These are phyloP conservation scores for Phoebastria nigripes DNA, from an alignment of 2,797 vertebrate species.

Conservation along the genomic window DNA sequence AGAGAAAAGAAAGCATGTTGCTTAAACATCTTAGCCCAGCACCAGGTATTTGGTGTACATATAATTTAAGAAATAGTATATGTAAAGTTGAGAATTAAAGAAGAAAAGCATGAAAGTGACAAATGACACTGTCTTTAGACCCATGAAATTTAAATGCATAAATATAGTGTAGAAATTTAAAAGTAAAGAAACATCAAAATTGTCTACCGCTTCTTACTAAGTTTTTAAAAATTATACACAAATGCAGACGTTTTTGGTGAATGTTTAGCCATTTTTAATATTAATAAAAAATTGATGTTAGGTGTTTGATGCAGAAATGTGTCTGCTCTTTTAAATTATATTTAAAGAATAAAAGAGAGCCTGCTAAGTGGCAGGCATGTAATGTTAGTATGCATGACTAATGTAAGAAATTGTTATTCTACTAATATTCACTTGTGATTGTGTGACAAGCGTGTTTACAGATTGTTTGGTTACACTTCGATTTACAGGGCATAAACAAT, in stretches of 20 bases:
- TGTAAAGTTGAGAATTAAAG: slow-evolving; percentile 81
- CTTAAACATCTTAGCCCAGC: slow-evolving; percentile 90
- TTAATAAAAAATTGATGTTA: slow-evolving; percentile 92
- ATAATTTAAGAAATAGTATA: slow-evolving; percentile 83
- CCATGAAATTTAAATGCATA: slow-evolving; percentile 77
- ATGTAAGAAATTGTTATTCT: slow-evolving; percentile 84
- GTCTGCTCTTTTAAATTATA: slow-evolving; percentile 87
- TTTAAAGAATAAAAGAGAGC: slow-evolving; percentile 88
- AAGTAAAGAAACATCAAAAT: slow-evolving; percentile 79
- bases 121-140: slow-evolving; percentile 81
- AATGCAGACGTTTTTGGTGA: slow-evolving; percentile 91
- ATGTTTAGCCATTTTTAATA: slow-evolving; percentile 95
- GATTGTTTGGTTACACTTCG: slow-evolving; percentile 85
- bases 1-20: slow-evolving; percentile 94
- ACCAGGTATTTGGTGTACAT: slow-evolving; percentile 86
- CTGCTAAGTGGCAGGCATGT: slow-evolving; percentile 89
- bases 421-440: slow-evolving; percentile 94
- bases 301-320: slow-evolving; percentile 84
- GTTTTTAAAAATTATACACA: slow-evolving; percentile 92
- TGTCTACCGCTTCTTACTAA: slow-evolving; percentile 83
- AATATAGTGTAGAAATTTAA: slow-evolving; percentile 80
- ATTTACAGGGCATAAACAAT: slow-evolving; percentile 83
- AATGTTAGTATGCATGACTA: slow-evolving; percentile 98
- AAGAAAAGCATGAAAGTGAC: slow-evolving; percentile 82
- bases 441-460: slow-evolving; percentile 99